A percentile compares a stretch with the other conserved stretches of the same genome.
Conservation (phyloP, 2,113 vertebrate genomes). For the Tapirus terrestris region DNA sequence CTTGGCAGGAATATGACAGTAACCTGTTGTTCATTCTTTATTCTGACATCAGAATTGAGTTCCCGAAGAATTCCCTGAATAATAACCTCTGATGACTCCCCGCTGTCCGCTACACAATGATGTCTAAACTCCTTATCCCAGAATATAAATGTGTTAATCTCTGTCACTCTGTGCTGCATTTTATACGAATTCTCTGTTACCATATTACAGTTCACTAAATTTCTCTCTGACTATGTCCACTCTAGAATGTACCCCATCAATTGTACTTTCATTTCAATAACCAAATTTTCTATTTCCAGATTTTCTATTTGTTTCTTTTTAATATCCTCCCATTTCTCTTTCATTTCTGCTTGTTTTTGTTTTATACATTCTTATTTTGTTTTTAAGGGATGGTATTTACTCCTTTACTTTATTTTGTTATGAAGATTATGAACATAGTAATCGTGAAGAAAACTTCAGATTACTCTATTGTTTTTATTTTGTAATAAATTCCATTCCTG, state of each 20-base stretch:
- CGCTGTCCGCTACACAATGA: background rate
- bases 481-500: background rate
- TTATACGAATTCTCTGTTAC: background rate
- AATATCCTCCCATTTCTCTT: background rate
- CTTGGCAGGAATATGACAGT: background rate
- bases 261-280: background rate
- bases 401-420: background rate
- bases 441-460: background rate
- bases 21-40: background rate
- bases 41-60: background rate
- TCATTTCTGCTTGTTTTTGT: background rate
- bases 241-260: background rate
- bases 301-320: background rate
- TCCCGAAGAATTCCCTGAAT: background rate
- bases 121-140: background rate
- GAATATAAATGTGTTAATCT: background rate
- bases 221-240: background rate
- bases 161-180: background rate
- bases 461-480: background rate
- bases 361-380: background rate
- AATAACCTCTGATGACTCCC: background rate
- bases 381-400: background rate
- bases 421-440: background rate
- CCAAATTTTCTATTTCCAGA: background rate
- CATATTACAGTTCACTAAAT: background rate